Evolutionary conservation across 30 jellyfish, hydroid and myxozoan species (phyloP).

Genomic region (Nemopilema nomurai): DNA sequence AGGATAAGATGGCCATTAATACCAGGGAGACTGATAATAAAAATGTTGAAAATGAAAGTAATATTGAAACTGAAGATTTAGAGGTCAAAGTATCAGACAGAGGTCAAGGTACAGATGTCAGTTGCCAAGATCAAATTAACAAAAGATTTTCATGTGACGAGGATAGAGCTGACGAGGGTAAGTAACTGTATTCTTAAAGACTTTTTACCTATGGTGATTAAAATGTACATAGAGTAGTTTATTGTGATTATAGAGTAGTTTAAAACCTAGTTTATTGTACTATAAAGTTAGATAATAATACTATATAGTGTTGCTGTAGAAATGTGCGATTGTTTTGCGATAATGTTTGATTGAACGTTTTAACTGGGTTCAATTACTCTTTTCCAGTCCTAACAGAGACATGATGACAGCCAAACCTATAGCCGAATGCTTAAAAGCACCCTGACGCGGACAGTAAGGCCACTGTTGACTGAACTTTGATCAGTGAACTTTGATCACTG

Average conservation of each 20-base stretch:
- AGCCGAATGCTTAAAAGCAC: neutral
- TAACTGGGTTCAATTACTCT: no score
- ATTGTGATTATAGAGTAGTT: no score
- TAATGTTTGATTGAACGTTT: no score
- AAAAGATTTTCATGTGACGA: neutral
- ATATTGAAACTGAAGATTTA: neutral
- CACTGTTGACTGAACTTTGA: neutral
- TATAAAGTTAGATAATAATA: no score
- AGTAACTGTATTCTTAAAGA: neutral
- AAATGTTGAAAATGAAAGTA: neutral
- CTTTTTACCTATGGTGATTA: neutral
- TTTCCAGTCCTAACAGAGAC: neutral
- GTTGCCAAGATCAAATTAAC: neutral
- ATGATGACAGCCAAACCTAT: neutral
- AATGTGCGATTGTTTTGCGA: no score
- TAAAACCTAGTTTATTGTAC: no score
- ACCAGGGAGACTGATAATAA: neutral
- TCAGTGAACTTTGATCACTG: no score
- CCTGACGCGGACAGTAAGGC: neutral
- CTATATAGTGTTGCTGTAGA: no score
- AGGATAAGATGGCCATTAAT: neutral
- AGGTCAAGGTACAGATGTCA: neutral
- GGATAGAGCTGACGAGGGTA: neutral
- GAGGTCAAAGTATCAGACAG: neutral
- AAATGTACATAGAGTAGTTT: neutral